Evolutionary conservation across 2,888 invertebrate species (phyloP), one percentile per base, ranked within the genome.

Genomic region (Drosophila kuntzei): DNA sequence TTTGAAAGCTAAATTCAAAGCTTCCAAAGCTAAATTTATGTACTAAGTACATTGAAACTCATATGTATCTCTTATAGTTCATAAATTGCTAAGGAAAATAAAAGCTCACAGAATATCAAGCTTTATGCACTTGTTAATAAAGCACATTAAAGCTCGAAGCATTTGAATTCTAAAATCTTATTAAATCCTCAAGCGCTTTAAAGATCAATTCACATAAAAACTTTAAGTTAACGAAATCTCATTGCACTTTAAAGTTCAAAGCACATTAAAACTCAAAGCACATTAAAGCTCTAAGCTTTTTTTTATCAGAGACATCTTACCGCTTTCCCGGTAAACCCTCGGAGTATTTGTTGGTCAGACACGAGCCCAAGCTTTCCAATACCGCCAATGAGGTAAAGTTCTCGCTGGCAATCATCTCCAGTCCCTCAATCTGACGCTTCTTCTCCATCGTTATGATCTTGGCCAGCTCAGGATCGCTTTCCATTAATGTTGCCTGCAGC

Each of bases 361-460:
- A 98, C 7, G 98, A 97, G 81, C 97, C 95, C 29, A 98, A 93
- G 79, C 97, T 97, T 90, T 98, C 97, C 50, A 97, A 93, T 14
- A 98, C 98, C 54, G 98, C 95, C 51, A 97, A 91, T 3, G 98
- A 97, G 49, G 98, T 97, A 91, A 98, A 98, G 93, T 98, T 98
- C 94, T 98, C 99, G 29, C 98, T 98, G n/a, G 99, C 99, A 90
- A 99, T 99, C 95, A 99, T 95, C 93, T 99, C 99, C 63, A 99
- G 93, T 0, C 99, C 97, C 78, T 94, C 93, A 63, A 93, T 91
- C 93, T 99, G 99, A 6, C 99, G 94, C 25, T 94, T 92, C 91
- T 98, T 98, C 91, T 99, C 99, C 76, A 96, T 95, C 77, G 95
- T 94, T 65, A 99, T 96, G 34, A 99, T 92, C 0, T 94, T 93